A percentile compares a stretch with the other conserved stretches of the same genome.
These are phyloP conservation scores for Byasa hedistus DNA, from an alignment of 2,888 invertebrate species.

Conservation along the genomic window DNA sequence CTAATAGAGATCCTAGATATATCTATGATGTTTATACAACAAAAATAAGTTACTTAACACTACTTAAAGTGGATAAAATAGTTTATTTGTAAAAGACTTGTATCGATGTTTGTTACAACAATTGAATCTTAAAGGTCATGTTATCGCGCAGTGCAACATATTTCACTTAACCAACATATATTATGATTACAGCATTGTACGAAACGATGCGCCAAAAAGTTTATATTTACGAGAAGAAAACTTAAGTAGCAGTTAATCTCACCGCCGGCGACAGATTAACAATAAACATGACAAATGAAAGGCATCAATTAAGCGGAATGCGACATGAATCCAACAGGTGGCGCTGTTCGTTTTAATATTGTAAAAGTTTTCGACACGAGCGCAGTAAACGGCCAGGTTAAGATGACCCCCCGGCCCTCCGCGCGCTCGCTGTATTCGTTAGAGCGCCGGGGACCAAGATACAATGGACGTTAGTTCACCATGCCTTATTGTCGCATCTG, in stretches of 20 bases:
- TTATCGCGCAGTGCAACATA: too few species aligned
- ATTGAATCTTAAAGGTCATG: too few species aligned
- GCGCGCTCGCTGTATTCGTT: constrained; percentile 35
- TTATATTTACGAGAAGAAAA: too few species aligned
- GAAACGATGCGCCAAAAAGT: too few species aligned
- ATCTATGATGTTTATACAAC: too few species aligned
- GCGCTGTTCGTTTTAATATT: constrained; percentile 77
- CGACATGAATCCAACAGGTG: constrained; percentile 72
- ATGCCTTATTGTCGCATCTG: constrained; percentile 69
- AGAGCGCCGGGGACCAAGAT: constrained; percentile 44
- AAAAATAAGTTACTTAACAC: too few species aligned
- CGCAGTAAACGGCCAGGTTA: constrained; percentile 69
- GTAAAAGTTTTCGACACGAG: constrained; percentile 75
- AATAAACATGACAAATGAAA: constrained; percentile 47
- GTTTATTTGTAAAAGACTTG: too few species aligned
- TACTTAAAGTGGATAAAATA: too few species aligned
- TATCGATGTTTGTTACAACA: too few species aligned
- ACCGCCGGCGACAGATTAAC: background rate
- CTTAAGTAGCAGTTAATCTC: background rate
- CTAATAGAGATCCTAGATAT: too few species aligned
- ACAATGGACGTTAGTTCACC: constrained; percentile 59
- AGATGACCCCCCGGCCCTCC: constrained; percentile 42
- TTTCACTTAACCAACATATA: too few species aligned
- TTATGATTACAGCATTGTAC: too few species aligned
- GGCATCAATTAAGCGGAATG: constrained; percentile 72